Evolutionary conservation across 1,140 invertebrate genomes (phyloP).

Genomic region (Cotesia vestalis): DNA sequence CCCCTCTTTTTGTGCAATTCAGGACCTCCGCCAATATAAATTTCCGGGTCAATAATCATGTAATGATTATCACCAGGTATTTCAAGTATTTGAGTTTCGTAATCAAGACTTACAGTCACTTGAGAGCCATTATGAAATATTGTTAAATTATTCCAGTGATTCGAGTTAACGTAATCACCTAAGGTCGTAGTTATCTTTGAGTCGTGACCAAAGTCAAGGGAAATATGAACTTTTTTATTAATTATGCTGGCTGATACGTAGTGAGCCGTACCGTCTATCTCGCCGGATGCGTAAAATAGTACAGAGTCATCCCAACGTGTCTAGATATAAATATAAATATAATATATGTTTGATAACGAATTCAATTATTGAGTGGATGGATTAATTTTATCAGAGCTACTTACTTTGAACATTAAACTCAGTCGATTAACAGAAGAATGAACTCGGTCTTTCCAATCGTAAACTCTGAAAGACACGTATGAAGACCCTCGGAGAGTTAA

Average conservation of each 20-base stretch:
- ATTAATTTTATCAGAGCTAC: slow-evolving; percentile 13
- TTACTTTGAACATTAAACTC: slow-evolving; percentile 87
- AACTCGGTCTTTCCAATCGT: slow-evolving; percentile 90
- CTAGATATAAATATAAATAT: slow-evolving; percentile 54
- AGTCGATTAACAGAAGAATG: slow-evolving; percentile 87
- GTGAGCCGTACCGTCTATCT: slow-evolving; percentile 79
- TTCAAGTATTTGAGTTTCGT: slow-evolving; percentile 73
- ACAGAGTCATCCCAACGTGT: slow-evolving; percentile 87
- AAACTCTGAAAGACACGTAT: slow-evolving; percentile 90
- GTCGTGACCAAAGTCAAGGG: slow-evolving; percentile 85
- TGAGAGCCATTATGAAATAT: slow-evolving; percentile 79
- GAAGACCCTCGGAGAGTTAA: slow-evolving; percentile 89
- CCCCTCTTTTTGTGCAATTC: slow-evolving; percentile 81
- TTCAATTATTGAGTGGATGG: background rate
- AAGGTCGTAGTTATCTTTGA: slow-evolving; percentile 73
- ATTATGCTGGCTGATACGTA: slow-evolving; percentile 84
- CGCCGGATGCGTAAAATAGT: slow-evolving; percentile 86
- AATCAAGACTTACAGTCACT: slow-evolving; percentile 79
- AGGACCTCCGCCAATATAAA: slow-evolving; percentile 88
- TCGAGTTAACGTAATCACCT: slow-evolving; percentile 75
- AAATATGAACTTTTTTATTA: slow-evolving; percentile 79
- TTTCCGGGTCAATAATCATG: slow-evolving; percentile 90
- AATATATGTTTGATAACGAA: no score
- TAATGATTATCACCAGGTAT: slow-evolving; percentile 78
- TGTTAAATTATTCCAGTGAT: slow-evolving; percentile 90